Conservation (phyloP, 2,888 invertebrate genomes). For the Drosophila algonquin region DNA sequence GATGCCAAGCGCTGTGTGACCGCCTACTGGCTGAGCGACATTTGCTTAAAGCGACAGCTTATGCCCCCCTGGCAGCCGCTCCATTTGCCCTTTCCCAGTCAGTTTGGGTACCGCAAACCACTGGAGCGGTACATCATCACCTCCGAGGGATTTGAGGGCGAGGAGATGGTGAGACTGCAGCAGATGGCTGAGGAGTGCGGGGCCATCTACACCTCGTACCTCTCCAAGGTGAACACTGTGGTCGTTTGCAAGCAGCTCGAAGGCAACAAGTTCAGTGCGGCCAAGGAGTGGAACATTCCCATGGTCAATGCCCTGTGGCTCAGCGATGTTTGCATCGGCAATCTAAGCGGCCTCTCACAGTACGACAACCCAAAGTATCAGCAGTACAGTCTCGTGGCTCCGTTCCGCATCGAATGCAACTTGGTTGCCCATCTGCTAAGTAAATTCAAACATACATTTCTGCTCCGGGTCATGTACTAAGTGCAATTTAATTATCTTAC, state of each 20-base stretch:
- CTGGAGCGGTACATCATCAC: slow-evolving; percentile 91
- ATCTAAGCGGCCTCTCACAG: slow-evolving; percentile 91
- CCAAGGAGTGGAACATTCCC: slow-evolving; percentile 95
- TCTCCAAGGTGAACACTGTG: slow-evolving; percentile 91
- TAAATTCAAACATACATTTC: slow-evolving; percentile 84
- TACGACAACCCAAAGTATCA: slow-evolving; percentile 94
- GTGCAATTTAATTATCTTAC: neutral
- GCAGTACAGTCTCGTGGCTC: slow-evolving; percentile 91
- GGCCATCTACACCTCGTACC: slow-evolving; percentile 91
- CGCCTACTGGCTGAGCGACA: slow-evolving; percentile 96
- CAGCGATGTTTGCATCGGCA: slow-evolving; percentile 95
- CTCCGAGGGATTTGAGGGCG: slow-evolving; percentile 94
- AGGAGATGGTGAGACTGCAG: slow-evolving; percentile 91
- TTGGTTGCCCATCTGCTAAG: slow-evolving; percentile 95
- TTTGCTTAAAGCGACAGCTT: slow-evolving; percentile 92
- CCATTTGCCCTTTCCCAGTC: slow-evolving; percentile 92
- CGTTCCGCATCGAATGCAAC: slow-evolving; percentile 93
- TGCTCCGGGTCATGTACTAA: neutral
- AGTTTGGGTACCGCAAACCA: slow-evolving; percentile 88
- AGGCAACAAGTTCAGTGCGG: slow-evolving; percentile 94
- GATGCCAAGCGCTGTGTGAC: slow-evolving; percentile 91
- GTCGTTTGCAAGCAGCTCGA: slow-evolving; percentile 92
- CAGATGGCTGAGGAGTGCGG: slow-evolving; percentile 94
- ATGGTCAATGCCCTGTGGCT: slow-evolving; percentile 97
- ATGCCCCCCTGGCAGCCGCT: slow-evolving; percentile 96